Evolutionary conservation across 2,888 invertebrate species (phyloP).

Genomic region (Autographa gamma): DNA sequence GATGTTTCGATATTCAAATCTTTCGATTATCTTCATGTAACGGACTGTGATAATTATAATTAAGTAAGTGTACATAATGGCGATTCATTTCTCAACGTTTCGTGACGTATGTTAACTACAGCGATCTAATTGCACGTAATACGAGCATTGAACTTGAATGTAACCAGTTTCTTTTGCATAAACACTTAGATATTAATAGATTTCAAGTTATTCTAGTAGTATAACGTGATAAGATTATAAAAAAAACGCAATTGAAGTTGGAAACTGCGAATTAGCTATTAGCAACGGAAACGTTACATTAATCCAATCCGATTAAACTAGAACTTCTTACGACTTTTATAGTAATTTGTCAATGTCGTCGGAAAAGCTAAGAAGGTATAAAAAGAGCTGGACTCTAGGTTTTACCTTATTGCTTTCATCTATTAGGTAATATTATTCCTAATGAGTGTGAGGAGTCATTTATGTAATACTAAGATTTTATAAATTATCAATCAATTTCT

Average conservation of each 20-base stretch:
- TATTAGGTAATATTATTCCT: too few species aligned
- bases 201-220: background rate
- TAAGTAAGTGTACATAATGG: too few species aligned
- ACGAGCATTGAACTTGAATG: slow-evolving; percentile 32
- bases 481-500: too few species aligned
- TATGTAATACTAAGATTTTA: too few species aligned
- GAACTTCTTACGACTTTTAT: background rate
- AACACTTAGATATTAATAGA: slow-evolving; percentile 18
- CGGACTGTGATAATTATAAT: slow-evolving; percentile 20
- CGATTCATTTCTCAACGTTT: slow-evolving; percentile 22
- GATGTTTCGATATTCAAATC: background rate
- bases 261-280: background rate
- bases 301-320: background rate
- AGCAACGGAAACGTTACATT: background rate
- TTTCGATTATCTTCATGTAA: slow-evolving; percentile 11
- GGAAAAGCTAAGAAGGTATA: background rate
- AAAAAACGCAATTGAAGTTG: background rate
- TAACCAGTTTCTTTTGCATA: slow-evolving; percentile 7
- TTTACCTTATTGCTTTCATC: background rate
- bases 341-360: background rate
- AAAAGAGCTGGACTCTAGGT: background rate
- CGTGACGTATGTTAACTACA: slow-evolving; percentile 30
- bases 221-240: background rate
- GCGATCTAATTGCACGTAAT: slow-evolving; percentile 19
- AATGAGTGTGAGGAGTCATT: too few species aligned